Conservation (phyloP, 2,888 invertebrate species). For the Phytoseiulus persimilis region DNA sequence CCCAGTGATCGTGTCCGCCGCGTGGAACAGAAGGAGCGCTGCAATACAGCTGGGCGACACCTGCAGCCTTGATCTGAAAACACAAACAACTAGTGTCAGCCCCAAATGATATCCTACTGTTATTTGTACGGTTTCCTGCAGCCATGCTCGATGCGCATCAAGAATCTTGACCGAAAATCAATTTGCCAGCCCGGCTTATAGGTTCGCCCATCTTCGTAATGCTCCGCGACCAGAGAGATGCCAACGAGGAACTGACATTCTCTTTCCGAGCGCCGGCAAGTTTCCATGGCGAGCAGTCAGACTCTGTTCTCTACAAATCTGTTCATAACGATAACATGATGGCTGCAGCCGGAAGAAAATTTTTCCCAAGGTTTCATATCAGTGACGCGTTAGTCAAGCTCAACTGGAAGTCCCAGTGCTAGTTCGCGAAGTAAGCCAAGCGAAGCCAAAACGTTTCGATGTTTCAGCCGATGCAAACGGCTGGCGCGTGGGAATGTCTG, state of each 20-base stretch:
- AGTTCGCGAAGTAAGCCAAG: background rate
- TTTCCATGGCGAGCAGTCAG: too few relatives aligned
- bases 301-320: too few relatives aligned
- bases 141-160: too few relatives aligned
- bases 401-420: background rate
- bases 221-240: background rate
- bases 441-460: background rate
- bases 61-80: constrained; percentile 37
- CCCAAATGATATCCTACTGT: too few relatives aligned
- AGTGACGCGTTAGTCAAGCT: background rate
- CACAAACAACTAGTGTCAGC: background rate
- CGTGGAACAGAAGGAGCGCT: constrained; percentile 21
- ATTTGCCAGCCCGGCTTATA: too few relatives aligned
- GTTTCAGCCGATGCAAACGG: background rate
- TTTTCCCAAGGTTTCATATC: background rate
- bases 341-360: too few relatives aligned
- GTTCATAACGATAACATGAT: too few relatives aligned
- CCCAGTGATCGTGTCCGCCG: constrained; percentile 29
- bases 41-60: constrained; percentile 17
- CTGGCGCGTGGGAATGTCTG: background rate
- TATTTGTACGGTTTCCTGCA: background rate
- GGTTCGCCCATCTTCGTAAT: too few relatives aligned
- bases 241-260: background rate
- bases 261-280: too few relatives aligned
- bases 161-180: too few relatives aligned